Evolutionary conservation across 1,140 invertebrate species (phyloP).

Genomic region (Lamellibrachia luymesi): DNA sequence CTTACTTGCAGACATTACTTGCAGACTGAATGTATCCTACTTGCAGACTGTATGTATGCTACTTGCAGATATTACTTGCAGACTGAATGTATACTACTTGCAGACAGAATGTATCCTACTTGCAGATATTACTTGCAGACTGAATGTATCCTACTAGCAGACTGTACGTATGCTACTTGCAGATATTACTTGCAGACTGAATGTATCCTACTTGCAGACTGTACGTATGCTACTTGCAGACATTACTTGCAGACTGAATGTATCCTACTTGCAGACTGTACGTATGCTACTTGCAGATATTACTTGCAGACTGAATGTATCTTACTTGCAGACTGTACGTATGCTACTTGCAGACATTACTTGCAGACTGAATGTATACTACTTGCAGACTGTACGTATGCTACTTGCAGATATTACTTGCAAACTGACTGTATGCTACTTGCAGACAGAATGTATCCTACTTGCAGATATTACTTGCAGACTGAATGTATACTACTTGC

Average conservation of each 20-base stretch:
- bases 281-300: neutral
- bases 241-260: neutral
- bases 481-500: neutral
- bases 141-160: neutral
- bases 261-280: neutral
- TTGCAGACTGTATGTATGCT: neutral
- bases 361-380: too few relatives aligned
- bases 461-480: neutral
- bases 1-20: neutral
- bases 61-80: neutral
- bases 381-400: neutral
- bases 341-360: neutral
- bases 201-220: neutral
- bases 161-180: neutral
- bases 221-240: neutral
- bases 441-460: neutral
- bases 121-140: neutral
- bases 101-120: neutral
- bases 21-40: neutral
- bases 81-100: neutral
- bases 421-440: neutral
- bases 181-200: too few relatives aligned
- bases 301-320: too few relatives aligned
- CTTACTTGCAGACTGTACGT: neutral
- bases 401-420: neutral